phyloP scores from a whole-genome alignment of 2,888 invertebrate species.

The Cheilosia soror region DNA sequence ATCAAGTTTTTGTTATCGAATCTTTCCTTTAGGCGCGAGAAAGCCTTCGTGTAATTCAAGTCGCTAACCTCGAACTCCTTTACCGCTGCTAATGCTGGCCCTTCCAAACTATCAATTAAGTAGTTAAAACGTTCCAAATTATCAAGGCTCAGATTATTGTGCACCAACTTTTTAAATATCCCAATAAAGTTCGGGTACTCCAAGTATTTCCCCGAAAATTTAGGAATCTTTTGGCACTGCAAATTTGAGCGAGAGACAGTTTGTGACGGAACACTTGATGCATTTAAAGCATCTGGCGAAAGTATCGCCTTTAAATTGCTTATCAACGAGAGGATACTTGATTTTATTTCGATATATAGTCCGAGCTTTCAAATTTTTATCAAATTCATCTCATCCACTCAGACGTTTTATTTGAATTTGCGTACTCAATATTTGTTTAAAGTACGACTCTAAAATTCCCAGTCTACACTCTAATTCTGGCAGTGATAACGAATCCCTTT shows the following conservation, averaged over 20 bases:
- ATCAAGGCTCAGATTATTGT: conserved; percentile 2
- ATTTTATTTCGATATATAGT: conserved; percentile 1
- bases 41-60: conserved; percentile 61
- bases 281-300: background rate
- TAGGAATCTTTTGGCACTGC: conserved; percentile 54
- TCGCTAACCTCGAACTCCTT: conserved; percentile 65
- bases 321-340: background rate
- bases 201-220: conserved; percentile 56
- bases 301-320: background rate
- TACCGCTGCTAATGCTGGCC: conserved; percentile 34
- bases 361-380: background rate
- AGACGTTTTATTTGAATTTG: background rate
- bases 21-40: conserved; percentile 43
- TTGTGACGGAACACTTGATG: background rate
- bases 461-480: conserved; percentile 16
- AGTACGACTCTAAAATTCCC: conserved; percentile 9
- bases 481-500: background rate
- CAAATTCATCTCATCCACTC: too few relatives aligned
- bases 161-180: conserved; percentile 58
- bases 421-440: conserved; percentile 7
- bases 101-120: conserved; percentile 14
- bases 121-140: conserved; percentile 50
- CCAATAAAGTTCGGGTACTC: conserved; percentile 60
- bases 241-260: background rate
- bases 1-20: conserved; percentile 71